Conservation (phyloP, 2,888 invertebrate species). For the Troides helena region DNA sequence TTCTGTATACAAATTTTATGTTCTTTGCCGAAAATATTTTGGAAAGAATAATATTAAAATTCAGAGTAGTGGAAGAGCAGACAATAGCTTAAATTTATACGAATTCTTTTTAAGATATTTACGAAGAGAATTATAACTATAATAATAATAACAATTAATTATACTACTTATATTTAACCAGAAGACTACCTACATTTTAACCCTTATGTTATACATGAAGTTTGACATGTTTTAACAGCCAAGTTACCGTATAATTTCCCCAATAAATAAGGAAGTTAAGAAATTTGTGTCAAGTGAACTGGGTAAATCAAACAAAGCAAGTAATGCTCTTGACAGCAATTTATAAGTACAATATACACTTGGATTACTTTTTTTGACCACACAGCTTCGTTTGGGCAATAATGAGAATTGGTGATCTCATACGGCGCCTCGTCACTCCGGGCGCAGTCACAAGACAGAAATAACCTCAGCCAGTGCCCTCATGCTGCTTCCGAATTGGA, state of each 20-base stretch:
- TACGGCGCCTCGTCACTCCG: conserved; percentile 59
- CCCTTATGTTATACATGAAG: background rate
- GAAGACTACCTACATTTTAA: background rate
- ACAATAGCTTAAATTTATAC: background rate
- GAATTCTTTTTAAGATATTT: no score
- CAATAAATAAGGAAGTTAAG: background rate
- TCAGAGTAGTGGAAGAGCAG: background rate
- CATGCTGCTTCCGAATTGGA: conserved; percentile 58
- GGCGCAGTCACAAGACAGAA: conserved; percentile 65
- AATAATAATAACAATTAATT: no score
- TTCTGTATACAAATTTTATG: background rate
- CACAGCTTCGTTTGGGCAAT: conserved; percentile 41
- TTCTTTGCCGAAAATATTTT: background rate
- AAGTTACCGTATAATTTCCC: background rate
- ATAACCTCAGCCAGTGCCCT: conserved; percentile 55
- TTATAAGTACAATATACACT: conserved; percentile 15
- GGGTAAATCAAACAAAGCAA: conserved; percentile 2
- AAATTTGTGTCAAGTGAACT: conserved; percentile 18
- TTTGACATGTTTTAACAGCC: background rate
- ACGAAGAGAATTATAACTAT: no score
- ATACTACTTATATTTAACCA: no score
- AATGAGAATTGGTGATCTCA: conserved; percentile 70
- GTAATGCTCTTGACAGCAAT: conserved; percentile 10
- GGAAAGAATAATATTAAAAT: background rate
- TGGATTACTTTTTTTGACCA: conserved; percentile 20